Conservation (phyloP, 1,140 invertebrate species). For the Drosophila watanabei region DNA sequence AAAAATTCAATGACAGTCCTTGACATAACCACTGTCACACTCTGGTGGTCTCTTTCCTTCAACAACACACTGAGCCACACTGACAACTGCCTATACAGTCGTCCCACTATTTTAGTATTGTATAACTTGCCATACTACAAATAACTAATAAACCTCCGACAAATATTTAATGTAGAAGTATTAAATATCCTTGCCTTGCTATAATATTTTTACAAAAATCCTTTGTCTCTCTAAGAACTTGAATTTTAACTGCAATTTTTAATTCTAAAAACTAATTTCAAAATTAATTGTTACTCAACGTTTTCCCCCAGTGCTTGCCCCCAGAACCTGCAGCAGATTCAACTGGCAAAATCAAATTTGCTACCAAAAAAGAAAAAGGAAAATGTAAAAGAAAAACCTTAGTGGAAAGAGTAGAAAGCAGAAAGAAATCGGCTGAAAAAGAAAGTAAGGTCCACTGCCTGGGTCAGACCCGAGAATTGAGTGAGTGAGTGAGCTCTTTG, state of each 20-base stretch:
- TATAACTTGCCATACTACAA: too few species aligned
- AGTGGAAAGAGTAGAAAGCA: neutral
- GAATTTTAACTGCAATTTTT: neutral
- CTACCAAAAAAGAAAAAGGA: conserved; percentile 15
- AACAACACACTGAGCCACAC: too few species aligned
- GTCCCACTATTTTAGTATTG: too few species aligned
- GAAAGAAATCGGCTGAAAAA: conserved; percentile 13
- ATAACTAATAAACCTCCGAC: too few species aligned
- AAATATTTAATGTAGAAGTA: neutral
- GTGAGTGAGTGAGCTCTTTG: conserved; percentile 36
- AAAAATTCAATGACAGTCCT: too few species aligned
- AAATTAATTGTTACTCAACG: neutral
- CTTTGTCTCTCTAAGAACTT: neutral
- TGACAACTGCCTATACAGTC: too few species aligned
- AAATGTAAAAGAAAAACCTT: neutral
- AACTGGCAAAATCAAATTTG: conserved; percentile 28
- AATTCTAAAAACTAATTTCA: neutral
- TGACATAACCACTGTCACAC: too few species aligned
- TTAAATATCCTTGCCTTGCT: neutral
- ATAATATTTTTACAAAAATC: neutral
- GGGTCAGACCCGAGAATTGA: conserved; percentile 2
- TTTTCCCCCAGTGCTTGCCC: neutral
- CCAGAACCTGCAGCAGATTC: neutral
- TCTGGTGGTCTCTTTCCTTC: too few species aligned
- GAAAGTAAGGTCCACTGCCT: conserved; percentile 7